Conservation (phyloP, 2,797 vertebrate genomes). For the Delichon dasypus region DNA sequence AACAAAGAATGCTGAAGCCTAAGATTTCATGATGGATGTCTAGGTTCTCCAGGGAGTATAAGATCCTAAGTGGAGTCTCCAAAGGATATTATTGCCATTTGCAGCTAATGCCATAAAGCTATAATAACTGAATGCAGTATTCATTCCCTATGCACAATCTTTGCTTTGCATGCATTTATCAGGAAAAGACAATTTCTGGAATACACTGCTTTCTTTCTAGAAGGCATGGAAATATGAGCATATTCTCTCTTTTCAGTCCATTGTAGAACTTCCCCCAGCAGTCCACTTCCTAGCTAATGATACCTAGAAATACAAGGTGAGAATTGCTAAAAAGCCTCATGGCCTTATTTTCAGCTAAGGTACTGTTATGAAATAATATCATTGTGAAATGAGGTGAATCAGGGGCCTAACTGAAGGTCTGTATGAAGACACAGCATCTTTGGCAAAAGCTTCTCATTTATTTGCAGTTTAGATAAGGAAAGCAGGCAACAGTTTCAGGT, state of each 20-base stretch:
- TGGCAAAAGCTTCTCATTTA: not conserved
- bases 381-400: not conserved
- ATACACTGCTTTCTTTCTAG: not conserved
- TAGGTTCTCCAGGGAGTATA: not conserved
- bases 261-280: not conserved
- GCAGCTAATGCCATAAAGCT: not conserved
- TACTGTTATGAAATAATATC: not conserved
- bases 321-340: not conserved
- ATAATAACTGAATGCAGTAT: not conserved
- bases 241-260: not conserved
- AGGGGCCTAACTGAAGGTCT: not conserved
- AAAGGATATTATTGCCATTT: not conserved
- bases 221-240: not conserved
- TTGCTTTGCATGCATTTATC: not conserved
- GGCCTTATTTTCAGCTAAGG: not conserved
- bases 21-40: not conserved
- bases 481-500: not conserved
- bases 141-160: not conserved
- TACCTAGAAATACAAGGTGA: not conserved
- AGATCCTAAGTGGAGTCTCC: rapidly evolving
- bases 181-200: not conserved
- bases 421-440: rapidly evolving
- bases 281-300: not conserved
- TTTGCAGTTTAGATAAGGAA: not conserved
- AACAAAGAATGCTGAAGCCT: not conserved